Conservation (phyloP, 2,888 invertebrate species). For the Hypolimnas misippus region DNA sequence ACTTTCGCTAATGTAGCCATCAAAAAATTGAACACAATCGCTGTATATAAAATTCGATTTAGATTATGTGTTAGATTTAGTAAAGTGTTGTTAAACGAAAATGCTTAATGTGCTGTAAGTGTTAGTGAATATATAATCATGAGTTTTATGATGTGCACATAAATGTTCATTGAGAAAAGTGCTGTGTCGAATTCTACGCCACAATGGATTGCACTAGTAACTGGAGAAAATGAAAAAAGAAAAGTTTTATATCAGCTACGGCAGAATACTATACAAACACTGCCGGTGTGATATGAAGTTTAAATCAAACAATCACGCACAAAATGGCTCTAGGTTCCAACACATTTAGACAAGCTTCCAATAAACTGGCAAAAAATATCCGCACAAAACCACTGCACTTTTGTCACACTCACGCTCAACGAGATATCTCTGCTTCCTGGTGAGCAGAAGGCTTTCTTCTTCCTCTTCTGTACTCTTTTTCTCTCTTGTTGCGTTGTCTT, state of each 20-base stretch:
- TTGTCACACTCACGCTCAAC: constrained; percentile 66
- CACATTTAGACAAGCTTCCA: constrained; percentile 64
- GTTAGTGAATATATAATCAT: constrained; percentile 36
- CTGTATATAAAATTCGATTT: constrained; percentile 51
- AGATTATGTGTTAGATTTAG: constrained; percentile 63
- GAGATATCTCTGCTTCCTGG: constrained; percentile 58
- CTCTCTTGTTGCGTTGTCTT: constrained; percentile 58
- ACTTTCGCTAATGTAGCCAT: constrained; percentile 68
- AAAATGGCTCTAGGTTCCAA: constrained; percentile 71
- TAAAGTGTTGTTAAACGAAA: constrained; percentile 40
- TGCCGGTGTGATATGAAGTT: constrained; percentile 26
- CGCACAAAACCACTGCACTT: constrained; percentile 69
- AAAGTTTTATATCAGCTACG: constrained; percentile 10
- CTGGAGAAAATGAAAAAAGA: constrained; percentile 21
- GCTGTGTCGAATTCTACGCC: constrained; percentile 37
- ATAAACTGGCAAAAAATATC: constrained; percentile 51
- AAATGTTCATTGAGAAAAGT: constrained; percentile 41
- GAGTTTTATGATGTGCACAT: constrained; percentile 35
- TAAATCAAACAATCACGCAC: constrained; percentile 56
- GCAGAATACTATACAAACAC: constrained; percentile 21
- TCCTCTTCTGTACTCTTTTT: constrained; percentile 59
- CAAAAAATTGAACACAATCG: constrained; percentile 55
- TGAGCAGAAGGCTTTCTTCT: constrained; percentile 62
- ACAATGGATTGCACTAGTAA: constrained; percentile 23
- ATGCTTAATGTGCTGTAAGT: constrained; percentile 44